phyloP scores from a whole-genome alignment of 2,113 vertebrate genomes.

The Pycnonotus jocosus region DNA sequence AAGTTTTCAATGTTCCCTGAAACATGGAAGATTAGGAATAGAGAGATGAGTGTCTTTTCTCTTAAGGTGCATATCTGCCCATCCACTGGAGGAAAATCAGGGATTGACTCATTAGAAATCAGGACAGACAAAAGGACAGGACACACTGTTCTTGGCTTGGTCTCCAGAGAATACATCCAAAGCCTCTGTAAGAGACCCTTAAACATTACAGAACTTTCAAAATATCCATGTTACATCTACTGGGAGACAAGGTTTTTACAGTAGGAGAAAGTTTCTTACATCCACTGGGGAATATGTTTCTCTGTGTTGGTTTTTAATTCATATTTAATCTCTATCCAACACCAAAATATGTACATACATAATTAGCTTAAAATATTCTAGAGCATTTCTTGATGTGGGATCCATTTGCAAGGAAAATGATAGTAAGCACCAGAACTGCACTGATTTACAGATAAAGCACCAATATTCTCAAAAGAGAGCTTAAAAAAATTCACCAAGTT shows the following conservation, averaged over 20 bases:
- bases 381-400: background rate
- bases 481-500: background rate
- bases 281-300: background rate
- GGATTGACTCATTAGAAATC: background rate
- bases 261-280: background rate
- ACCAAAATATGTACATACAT: background rate
- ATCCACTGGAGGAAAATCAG: background rate
- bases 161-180: background rate
- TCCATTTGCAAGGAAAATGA: background rate
- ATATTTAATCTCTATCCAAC: background rate
- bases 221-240: background rate
- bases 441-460: background rate
- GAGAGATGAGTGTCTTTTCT: background rate
- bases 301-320: conserved; percentile 32
- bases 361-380: conserved; percentile 39
- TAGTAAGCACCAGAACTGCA: background rate
- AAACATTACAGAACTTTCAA: background rate
- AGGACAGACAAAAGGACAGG: background rate
- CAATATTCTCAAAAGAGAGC: background rate
- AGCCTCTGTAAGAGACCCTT: background rate
- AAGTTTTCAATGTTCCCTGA: background rate
- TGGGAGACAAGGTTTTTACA: background rate
- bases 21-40: background rate
- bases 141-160: background rate
- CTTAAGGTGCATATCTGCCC: background rate